Evolutionary conservation across 1,140 invertebrate genomes (phyloP), one percentile per base, ranked within the genome.

Genomic region (Drosophila pachea): DNA sequence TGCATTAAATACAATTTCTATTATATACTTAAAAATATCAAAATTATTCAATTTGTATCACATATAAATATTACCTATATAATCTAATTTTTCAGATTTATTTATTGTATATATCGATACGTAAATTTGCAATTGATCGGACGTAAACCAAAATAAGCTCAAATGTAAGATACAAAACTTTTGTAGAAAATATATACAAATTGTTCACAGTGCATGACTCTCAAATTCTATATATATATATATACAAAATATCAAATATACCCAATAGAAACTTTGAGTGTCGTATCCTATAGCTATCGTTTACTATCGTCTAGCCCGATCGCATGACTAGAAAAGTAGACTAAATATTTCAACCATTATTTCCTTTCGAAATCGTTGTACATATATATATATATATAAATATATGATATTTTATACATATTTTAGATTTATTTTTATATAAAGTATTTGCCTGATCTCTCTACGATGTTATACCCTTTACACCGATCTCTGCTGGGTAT

Each of bases 71-170:
- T 53, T 8, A 49, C 33, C 8, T 35, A 53, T 53, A 38, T 5
- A 53, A 53, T 53, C 16, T 22, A 38, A 53, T 53, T 38, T 53
- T 53, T 53, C 50, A 53, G 50, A 53, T 53, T 53, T 36, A 53
- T 38, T 53, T 53, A 36, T 22, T 54, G 53, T 43, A 55, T 55
- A 45, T 43, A 32, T 56, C 38, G 29, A 56, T 43, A 45, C 40
- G 42, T 16, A 16, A 22, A 33, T 45, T 56, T 56, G 5, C 40
- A 33, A 43, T 56, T 56, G 36, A 43, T 56, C 54, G 54, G 54
- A 56, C 42, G 16, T 33, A 40, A 55, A 12, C n/a, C 12, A 29
- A 32, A 31, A 43, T 12, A 43, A 32, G 54, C 54, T 40, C 40
- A n/a, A 56, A 43, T 56, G 54, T 56, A 56, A 56, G 54, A 56